Base-by-base conservation (phyloP, 1,140 invertebrate genomes). In the Rhyacophila brunnea region DNA sequence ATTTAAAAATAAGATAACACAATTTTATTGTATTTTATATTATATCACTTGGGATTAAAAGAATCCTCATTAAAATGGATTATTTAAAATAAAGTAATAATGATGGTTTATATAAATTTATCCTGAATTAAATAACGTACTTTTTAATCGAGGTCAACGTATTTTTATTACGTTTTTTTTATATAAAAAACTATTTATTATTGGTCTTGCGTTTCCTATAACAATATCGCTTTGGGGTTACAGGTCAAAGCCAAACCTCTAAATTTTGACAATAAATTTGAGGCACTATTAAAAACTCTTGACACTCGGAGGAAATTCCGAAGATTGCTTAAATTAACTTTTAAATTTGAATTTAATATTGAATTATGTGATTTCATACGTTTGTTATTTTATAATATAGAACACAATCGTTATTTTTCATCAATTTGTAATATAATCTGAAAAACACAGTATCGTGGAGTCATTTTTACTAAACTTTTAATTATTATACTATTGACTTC, bases 231-330 rank as follows among this genome's bases (percentile, higher is more conserved):
- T 15, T 4, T 5, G n/a, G 11, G 38, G 38, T 40, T 15, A 15
- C 38, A 40, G 38, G 38, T 40, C 38, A 40, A 13, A n/a, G 15
- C 38, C 38, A 40, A 40, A 40, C 38, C 38, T 13, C 38, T 40
- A 40, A 40, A 40, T 40, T 28, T 40, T 40, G 38, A 13, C 38
- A 40, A 40, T 40, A 40, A 40, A 40, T 40, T 13, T 40, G 11
- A 40, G 5, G n/a, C 38, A 40, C 11, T 15, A 40, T 15, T 40
- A 40, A 40, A 40, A 40, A 13, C 38, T 13, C 4, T 5, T n/a
- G 15, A 40, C 11, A 40, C 38, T 15, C 15, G 38, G 2, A 15
- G 38, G 11, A 5, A 40, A 40, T 40, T 40, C 15, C 15, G 11
- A 40, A 40, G 15, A 40, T 40, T 15, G 15, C n/a, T 40, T 40